A percentile compares a stretch with the other conserved stretches of the same genome.
phyloP scores from a whole-genome alignment of 2,797 vertebrate species.

The Simalia tracyae region DNA sequence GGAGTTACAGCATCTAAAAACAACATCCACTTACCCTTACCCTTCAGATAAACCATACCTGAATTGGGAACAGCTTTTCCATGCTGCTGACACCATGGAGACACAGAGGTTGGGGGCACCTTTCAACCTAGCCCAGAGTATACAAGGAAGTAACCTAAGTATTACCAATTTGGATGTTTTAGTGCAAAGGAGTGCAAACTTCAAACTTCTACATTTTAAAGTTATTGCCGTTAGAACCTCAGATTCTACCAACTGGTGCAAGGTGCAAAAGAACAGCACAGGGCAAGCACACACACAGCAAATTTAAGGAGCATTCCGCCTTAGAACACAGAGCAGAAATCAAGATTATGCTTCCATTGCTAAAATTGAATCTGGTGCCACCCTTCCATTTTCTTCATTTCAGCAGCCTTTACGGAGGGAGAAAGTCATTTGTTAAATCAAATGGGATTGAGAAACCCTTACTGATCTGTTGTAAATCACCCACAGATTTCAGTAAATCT shows the following conservation, averaged over 20 bases:
- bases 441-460: neutral
- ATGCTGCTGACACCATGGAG: neutral
- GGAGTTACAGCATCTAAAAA: neutral
- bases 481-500: neutral
- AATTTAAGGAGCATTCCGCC: neutral
- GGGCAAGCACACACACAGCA: neutral
- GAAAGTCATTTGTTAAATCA: neutral
- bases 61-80: neutral
- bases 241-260: neutral
- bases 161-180: neutral
- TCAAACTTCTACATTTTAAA: neutral
- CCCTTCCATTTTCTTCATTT: neutral
- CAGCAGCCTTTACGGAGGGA: neutral
- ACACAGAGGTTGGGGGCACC: neutral
- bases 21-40: neutral
- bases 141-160: neutral
- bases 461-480: neutral
- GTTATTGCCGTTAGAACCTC: neutral
- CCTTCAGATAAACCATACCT: neutral
- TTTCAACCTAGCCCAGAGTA: neutral
- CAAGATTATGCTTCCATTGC: neutral
- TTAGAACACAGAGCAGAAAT: neutral
- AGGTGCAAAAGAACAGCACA: neutral
- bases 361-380: neutral
- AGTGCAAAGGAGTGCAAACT: neutral